Conservation (phyloP, 2,797 vertebrate genomes). For the Intellagama lesueurii region DNA sequence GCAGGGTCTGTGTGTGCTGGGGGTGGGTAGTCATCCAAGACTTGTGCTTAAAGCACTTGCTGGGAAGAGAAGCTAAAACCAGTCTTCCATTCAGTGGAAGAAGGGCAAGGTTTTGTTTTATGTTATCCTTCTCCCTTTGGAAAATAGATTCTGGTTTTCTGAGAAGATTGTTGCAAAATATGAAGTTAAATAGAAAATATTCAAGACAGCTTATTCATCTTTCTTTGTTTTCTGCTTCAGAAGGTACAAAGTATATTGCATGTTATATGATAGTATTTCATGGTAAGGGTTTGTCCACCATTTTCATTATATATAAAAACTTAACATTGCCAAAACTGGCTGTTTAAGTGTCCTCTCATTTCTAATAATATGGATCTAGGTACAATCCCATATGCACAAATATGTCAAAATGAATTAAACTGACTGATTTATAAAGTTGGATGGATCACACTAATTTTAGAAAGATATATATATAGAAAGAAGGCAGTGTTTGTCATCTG, state of each 20-base stretch:
- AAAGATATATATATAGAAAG: slow-evolving; percentile 36
- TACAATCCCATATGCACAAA: slow-evolving; percentile 43
- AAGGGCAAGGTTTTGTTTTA: no score
- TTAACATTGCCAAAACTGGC: not conserved
- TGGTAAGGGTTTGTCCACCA: not conserved
- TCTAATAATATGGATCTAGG: slow-evolving; percentile 28
- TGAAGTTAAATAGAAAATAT: not conserved
- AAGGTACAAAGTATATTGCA: not conserved
- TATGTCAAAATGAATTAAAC: slow-evolving; percentile 43
- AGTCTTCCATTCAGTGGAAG: no score
- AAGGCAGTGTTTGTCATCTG: no score
- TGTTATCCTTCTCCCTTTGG: no score
- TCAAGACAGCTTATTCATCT: not conserved
- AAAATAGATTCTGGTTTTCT: no score
- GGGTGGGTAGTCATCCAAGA: no score
- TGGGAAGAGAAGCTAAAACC: no score
- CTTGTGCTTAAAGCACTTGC: no score
- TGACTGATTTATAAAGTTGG: slow-evolving; percentile 60
- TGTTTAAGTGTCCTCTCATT: not conserved
- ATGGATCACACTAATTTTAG: slow-evolving; percentile 55
- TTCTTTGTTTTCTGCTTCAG: not conserved
- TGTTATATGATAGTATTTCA: not conserved
- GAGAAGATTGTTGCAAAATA: no score
- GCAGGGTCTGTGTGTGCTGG: no score
- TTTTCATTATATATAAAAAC: slow-evolving; percentile 5